Conservation (phyloP, 2,113 vertebrate genomes). For the Phalacrocorax carbo region DNA sequence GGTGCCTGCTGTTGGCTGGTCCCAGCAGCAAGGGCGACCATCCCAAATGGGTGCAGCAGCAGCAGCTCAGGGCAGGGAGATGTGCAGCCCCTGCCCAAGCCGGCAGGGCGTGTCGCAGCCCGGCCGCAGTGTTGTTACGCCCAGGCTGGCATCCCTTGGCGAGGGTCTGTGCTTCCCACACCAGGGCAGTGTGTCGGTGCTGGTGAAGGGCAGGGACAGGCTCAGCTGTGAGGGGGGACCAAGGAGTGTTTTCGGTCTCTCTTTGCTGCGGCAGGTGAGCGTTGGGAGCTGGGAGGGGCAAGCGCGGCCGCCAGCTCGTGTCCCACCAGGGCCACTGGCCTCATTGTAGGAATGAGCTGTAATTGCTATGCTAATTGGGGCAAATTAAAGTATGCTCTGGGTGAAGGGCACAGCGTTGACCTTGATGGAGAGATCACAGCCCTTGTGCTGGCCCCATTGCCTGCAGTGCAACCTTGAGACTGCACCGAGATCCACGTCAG, state of each 20-base stretch:
- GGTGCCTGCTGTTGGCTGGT: neutral
- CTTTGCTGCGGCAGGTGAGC: neutral
- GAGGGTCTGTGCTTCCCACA: neutral
- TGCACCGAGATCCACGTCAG: neutral
- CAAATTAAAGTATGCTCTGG: neutral
- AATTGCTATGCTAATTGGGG: conserved; percentile 54
- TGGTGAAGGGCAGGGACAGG: rapidly evolving
- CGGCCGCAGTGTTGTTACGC: rapidly evolving
- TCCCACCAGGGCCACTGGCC: conserved; percentile 32
- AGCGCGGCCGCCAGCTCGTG: neutral
- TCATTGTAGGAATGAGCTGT: neutral
- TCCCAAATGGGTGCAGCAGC: neutral
- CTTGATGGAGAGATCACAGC: conserved; percentile 15
- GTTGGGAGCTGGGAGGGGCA: neutral
- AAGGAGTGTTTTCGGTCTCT: neutral
- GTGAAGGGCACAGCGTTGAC: neutral
- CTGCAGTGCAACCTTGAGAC: neutral
- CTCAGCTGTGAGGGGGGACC: neutral
- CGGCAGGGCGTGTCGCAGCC: neutral
- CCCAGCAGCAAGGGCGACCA: neutral
- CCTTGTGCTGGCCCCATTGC: neutral
- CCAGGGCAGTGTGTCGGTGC: neutral
- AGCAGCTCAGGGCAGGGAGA: rapidly evolving
- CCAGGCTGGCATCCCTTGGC: neutral
- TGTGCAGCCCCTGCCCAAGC: neutral